Evolutionary conservation across 2,888 invertebrate species (phyloP), one percentile per base, ranked within the genome.

Genomic region (Augochlorella aurata): DNA sequence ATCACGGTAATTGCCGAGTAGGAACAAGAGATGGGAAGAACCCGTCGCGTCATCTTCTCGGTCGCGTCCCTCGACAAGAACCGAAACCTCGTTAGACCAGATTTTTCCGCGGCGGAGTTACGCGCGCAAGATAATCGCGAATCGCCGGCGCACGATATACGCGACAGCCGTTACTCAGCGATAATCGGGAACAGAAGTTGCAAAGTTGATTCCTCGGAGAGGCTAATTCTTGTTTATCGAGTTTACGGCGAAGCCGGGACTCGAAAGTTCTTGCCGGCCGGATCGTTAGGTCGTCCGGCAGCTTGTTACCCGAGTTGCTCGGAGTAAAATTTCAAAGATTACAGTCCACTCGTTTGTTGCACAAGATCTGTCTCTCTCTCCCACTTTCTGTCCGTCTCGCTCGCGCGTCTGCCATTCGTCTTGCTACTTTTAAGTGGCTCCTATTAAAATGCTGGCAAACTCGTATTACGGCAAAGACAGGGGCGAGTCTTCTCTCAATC

Each of bases 1-100:
- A 69, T 73, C 18, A 49, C 44, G 52, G 38, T 69, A 79, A 78
- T 78, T 38, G 52, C 21, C 18, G 18, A 50, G 79, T 50, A 61
- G n/a, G 44, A 78, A 63, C 49, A 14, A 45, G 50, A 18, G 50
- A 52, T 69, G 38, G 29, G 63, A 61, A 68, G 44, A 68, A 79
- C 63, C 38, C 45, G 67, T 49, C 67, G 38, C 18, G 29, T 63
- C 63, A 24, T 24, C 58, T 24, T 14, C 58, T 21, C 29, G 29
- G 47, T 10, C 47, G 47, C 47, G 47, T 49, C 47, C 47, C 47
- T 38, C 54, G 54, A 54, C 54, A 54, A 54, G 61, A 29, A 61
- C 16, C 65, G 38, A 66, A 47, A 14, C 21, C 18, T 70, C 21
- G 52, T 44, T 69, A 8, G 14, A 69, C 29, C 52, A 38, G 50